Conservation (phyloP, 1,140 invertebrate species). For the Drosophila oshimai region DNA sequence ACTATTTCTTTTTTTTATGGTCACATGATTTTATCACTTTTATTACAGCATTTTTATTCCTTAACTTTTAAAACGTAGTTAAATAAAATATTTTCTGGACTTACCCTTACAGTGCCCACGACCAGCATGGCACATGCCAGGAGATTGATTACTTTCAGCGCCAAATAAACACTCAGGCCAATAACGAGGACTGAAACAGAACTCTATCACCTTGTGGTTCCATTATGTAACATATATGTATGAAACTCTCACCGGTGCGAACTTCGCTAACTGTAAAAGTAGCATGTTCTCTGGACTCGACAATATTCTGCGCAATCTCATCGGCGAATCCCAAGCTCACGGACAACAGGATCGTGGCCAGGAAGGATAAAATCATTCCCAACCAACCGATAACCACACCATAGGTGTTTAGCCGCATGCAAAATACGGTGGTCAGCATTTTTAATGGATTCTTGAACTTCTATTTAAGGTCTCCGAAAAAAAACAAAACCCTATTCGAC, state of each 20-base stretch:
- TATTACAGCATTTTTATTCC: too few species aligned
- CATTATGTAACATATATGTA: neutral
- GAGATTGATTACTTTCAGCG: slow-evolving; percentile 23
- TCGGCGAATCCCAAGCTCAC: slow-evolving; percentile 10
- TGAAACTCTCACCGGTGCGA: neutral
- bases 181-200: slow-evolving; percentile 41
- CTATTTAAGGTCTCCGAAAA: too few species aligned
- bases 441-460: slow-evolving; percentile 2
- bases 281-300: neutral
- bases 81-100: too few species aligned
- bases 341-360: slow-evolving; percentile 1
- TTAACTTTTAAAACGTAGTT: too few species aligned
- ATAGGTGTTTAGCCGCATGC: slow-evolving; percentile 51
- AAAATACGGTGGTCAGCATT: slow-evolving; percentile 44
- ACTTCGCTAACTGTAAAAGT: neutral
- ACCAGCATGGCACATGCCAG: slow-evolving; percentile 50
- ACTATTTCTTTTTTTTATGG: too few species aligned
- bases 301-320: slow-evolving; percentile 5
- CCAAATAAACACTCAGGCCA: slow-evolving; percentile 27
- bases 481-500: neutral
- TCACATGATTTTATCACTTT: too few species aligned
- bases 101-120: slow-evolving; percentile 53
- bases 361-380: slow-evolving; percentile 16
- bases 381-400: slow-evolving; percentile 59
- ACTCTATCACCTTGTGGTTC: too few species aligned